Percentiles rank a stretch among this genome's conserved stretches.
phyloP scores from a whole-genome alignment of 2,888 invertebrate species.

The Watsonalla binaria region DNA sequence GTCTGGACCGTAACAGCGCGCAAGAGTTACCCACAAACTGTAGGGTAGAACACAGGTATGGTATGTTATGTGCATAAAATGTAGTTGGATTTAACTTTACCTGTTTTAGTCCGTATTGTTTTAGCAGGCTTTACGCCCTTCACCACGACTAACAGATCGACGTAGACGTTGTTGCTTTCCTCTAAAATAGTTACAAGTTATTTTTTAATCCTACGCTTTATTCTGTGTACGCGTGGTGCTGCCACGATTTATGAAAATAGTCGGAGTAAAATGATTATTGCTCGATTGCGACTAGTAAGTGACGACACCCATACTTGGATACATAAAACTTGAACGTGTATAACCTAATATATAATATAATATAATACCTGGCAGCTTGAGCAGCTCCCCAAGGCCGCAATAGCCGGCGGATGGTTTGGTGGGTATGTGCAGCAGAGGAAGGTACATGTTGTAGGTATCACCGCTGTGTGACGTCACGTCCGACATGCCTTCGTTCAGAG shows the following conservation, averaged over 20 bases:
- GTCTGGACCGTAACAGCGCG: too few relatives aligned
- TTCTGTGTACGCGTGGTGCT: too few relatives aligned
- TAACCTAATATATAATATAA: too few relatives aligned
- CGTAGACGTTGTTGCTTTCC: constrained; percentile 60
- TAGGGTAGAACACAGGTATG: not conserved
- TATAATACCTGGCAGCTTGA: constrained; percentile 65
- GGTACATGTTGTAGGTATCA: constrained; percentile 64
- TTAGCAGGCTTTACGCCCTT: constrained; percentile 81
- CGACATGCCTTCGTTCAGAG: constrained; percentile 82
- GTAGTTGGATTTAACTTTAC: constrained; percentile 28
- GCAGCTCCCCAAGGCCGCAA: constrained; percentile 74
- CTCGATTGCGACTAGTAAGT: too few relatives aligned
- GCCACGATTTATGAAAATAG: not conserved
- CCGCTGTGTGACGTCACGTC: constrained; percentile 79
- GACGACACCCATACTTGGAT: too few relatives aligned
- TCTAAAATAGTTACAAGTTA: constrained; percentile 39
- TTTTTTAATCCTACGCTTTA: not conserved
- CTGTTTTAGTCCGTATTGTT: constrained; percentile 80
- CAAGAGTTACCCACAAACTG: too few relatives aligned
- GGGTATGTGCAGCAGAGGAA: constrained; percentile 79
- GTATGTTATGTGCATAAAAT: not conserved
- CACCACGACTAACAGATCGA: constrained; percentile 85
- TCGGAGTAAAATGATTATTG: not conserved
- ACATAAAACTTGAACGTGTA: not conserved
- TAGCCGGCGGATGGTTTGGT: constrained; percentile 81